Evolutionary conservation across 2,113 vertebrate genomes (phyloP).

Genomic region (Ardeotis arabs): DNA sequence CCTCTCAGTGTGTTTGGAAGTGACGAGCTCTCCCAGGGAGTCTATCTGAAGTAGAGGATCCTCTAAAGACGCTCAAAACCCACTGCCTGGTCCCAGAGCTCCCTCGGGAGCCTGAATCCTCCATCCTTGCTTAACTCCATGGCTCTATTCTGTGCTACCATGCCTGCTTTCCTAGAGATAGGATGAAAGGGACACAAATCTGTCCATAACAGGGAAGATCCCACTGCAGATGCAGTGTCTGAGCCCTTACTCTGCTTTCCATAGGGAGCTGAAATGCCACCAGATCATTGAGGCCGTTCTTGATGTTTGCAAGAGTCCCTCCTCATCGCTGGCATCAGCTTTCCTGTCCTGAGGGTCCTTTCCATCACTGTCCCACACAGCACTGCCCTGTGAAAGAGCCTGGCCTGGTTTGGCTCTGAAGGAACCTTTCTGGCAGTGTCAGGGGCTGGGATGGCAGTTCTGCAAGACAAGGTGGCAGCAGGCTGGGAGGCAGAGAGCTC

Average conservation of each 20-base stretch:
- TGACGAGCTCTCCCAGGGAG: background rate
- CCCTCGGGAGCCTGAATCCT: background rate
- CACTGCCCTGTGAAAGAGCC: background rate
- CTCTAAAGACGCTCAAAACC: background rate
- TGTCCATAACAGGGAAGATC: background rate
- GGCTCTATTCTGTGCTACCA: background rate
- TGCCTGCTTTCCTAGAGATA: background rate
- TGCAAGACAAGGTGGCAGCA: background rate
- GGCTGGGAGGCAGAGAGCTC: background rate
- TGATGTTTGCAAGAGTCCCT: background rate
- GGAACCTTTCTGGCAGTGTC: background rate
- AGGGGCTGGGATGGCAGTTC: background rate
- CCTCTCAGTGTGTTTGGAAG: background rate
- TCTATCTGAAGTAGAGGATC: background rate
- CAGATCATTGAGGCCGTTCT: fast-evolving
- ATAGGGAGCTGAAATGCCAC: background rate
- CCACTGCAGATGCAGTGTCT: background rate
- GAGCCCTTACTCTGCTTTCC: background rate
- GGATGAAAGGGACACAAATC: background rate
- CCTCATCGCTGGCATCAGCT: background rate
- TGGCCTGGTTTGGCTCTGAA: background rate
- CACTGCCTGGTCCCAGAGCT: background rate
- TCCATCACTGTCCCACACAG: fast-evolving
- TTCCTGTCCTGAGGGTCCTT: background rate
- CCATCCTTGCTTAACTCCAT: fast-evolving